Conservation (phyloP, 2,888 invertebrate species). For the Caenorhabditis imperialis region DNA sequence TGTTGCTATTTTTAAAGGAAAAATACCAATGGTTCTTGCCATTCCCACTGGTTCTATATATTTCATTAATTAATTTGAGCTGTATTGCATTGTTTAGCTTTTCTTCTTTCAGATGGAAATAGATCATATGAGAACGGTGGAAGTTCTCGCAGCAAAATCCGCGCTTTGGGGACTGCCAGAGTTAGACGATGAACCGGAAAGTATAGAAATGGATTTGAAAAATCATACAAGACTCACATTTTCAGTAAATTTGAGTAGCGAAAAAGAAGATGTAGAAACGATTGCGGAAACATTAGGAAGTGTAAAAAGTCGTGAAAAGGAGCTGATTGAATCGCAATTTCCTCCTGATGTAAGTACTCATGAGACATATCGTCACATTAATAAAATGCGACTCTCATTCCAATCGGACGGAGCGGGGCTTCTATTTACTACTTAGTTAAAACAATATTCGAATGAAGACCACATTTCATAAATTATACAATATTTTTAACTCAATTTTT, state of each 20-base stretch:
- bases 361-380: background rate
- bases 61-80: constrained; percentile 5
- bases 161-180: constrained; percentile 57
- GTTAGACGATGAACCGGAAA: constrained; percentile 22
- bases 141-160: constrained; percentile 56
- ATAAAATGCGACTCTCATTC: no score
- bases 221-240: background rate
- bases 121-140: constrained; percentile 63
- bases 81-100: no score
- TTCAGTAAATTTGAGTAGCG: no score
- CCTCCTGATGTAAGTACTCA: constrained; percentile 33
- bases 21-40: background rate
- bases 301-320: constrained; percentile 46
- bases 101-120: constrained; percentile 66
- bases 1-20: no score
- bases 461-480: no score
- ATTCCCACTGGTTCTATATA: background rate
- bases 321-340: constrained; percentile 35
- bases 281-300: constrained; percentile 29
- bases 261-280: constrained; percentile 20
- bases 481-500: constrained; percentile 10
- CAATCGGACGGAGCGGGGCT: no score
- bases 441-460: no score
- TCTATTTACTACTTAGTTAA: no score
- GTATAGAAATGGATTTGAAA: constrained; percentile 1